phyloP scores from a whole-genome alignment of 1,140 invertebrate genomes.

The Drosophila suzukii region DNA sequence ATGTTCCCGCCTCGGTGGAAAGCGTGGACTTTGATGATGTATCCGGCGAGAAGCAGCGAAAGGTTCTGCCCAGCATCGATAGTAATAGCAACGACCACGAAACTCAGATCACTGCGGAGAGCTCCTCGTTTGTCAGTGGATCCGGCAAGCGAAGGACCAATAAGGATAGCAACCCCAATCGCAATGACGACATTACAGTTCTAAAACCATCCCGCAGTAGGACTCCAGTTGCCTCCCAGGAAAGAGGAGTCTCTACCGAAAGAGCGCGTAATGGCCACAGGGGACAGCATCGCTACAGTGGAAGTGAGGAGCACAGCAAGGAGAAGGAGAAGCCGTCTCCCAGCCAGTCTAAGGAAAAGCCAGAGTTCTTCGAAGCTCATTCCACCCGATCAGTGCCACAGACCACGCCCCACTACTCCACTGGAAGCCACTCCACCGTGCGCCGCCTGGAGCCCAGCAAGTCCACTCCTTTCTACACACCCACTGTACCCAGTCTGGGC shows the following conservation, averaged over 20 bases:
- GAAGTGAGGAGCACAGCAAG: slow-evolving; percentile 66
- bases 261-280: slow-evolving; percentile 63
- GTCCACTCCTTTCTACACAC: slow-evolving; percentile 83
- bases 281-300: slow-evolving; percentile 71
- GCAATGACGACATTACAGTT: slow-evolving; percentile 47
- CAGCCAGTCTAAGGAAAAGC: slow-evolving; percentile 8
- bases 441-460: slow-evolving; percentile 71
- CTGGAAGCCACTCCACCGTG: slow-evolving; percentile 63
- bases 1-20: slow-evolving; percentile 66
- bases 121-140: slow-evolving; percentile 89
- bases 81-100: slow-evolving; percentile 85
- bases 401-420: slow-evolving; percentile 57
- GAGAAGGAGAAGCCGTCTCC: slow-evolving; percentile 35
- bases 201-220: slow-evolving; percentile 49
- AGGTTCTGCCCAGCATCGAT: slow-evolving; percentile 68
- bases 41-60: slow-evolving; percentile 76
- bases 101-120: slow-evolving; percentile 90
- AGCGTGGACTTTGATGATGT: slow-evolving; percentile 82
- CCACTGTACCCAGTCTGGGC: slow-evolving; percentile 80
- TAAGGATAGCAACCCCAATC: slow-evolving; percentile 29
- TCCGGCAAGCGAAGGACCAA: slow-evolving; percentile 82
- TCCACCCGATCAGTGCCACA: slow-evolving; percentile 54
- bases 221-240: slow-evolving; percentile 44
- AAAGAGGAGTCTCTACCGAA: slow-evolving; percentile 58
- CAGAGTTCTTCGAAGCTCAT: slow-evolving; percentile 62